Base-by-base conservation (phyloP, 2,888 invertebrate genomes). In the Catocala nupta region DNA sequence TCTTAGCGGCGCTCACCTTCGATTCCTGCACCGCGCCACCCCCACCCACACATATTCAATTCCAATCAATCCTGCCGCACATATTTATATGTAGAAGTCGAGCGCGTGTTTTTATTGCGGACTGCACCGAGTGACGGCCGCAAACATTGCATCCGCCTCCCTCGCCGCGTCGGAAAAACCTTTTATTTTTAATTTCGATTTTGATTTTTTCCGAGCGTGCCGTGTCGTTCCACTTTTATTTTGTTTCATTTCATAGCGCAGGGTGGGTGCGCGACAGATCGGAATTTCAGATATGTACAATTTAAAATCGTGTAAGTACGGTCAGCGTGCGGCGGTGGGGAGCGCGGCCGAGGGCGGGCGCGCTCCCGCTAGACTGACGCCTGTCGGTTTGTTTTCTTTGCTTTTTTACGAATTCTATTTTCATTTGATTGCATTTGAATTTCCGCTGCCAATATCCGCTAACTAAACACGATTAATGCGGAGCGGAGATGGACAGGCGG, bases 401-500 rank as follows among this genome's bases (percentile, higher is more conserved):
- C 89, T 92, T 93, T 93, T 94, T 93, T 90, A 88, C 90, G 83
- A 90, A 92, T 93, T 91, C 93, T 94, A 93, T 94, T 94, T 94
- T 93, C 92, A 93, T 94, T 93, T 94, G 93, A 94, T 93, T 94
- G 94, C 93, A 94, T 94, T 93, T 93, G 92, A 93, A 93, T 93
- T 94, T 94, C 91, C 92, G 88, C 91, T 92, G 92, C 92, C 94
- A 90, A 94, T 94, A 94, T 94, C 93, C 92, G 91, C 92, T 94
- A 93, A 94, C 94, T 94, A 94, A 94, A 94, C 94, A 94, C 94
- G 94, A 94, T 94, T 94, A 94, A 94, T 94, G 93, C 89, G 90
- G 88, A 84, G 88, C 85, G 89, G 85, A 90, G 92, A 92, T 89
- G 92, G 93, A 93, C 92, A 90, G 92, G 84, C 90, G 88, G 90